Evolutionary conservation across 1,140 invertebrate genomes (phyloP).

Genomic region (Scaptomyza montana): DNA sequence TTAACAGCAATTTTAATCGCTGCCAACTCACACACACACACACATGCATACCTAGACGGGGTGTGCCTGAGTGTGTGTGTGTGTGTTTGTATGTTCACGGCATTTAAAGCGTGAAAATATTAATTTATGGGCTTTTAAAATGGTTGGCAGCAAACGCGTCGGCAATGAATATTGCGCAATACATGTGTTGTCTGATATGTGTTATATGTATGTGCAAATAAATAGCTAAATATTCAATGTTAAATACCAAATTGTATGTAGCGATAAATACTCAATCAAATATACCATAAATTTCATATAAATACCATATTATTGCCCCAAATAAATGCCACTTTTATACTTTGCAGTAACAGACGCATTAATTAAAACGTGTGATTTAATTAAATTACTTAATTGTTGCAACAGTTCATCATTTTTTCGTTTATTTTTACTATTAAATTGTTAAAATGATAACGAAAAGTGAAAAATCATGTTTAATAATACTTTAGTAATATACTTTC

Average conservation of each 20-base stretch:
- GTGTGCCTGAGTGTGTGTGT: constrained; percentile 14
- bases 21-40: constrained; percentile 49
- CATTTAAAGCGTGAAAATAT: constrained; percentile 81
- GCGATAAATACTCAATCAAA: constrained; percentile 58
- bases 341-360: not conserved
- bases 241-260: constrained; percentile 42
- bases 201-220: constrained; percentile 53
- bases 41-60: constrained; percentile 23
- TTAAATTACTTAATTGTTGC: not conserved
- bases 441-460: too few relatives aligned
- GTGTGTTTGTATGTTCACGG: constrained; percentile 34
- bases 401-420: too few relatives aligned
- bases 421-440: too few relatives aligned
- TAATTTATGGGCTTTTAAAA: constrained; percentile 76
- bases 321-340: constrained; percentile 29
- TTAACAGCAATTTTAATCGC: constrained; percentile 80
- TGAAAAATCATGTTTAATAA: not conserved
- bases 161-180: constrained; percentile 60
- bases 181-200: constrained; percentile 23
- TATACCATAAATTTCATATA: constrained; percentile 48
- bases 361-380: not conserved
- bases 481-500: too few relatives aligned
- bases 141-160: constrained; percentile 46
- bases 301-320: constrained; percentile 57
- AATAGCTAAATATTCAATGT: constrained; percentile 43